Conservation (phyloP, 2,113 vertebrate genomes). For the Rhinoderma darwinii region DNA sequence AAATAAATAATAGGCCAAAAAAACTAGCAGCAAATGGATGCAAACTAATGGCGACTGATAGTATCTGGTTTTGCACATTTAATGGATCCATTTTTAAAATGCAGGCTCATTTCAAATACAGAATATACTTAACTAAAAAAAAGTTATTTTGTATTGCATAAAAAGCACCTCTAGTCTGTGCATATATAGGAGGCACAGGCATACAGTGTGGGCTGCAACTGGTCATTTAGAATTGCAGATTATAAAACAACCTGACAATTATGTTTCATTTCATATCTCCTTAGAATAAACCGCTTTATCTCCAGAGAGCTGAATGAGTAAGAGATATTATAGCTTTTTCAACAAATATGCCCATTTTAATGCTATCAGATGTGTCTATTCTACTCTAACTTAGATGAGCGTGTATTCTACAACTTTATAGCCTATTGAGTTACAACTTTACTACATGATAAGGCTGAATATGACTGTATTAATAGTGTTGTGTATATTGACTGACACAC, state of each 20-base stretch:
- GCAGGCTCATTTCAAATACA: too few species aligned
- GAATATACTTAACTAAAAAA: background rate
- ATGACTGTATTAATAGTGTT: background rate
- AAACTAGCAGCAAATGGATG: too few species aligned
- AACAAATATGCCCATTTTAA: constrained; percentile 6
- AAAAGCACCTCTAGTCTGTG: background rate
- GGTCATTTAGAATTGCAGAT: background rate
- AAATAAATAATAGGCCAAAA: too few species aligned
- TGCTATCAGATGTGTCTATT: constrained; percentile 23
- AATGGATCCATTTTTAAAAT: too few species aligned
- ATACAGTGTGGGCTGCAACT: background rate
- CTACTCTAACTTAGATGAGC: background rate
- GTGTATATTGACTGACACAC: background rate
- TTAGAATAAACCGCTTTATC: background rate
- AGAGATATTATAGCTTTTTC: constrained; percentile 14
- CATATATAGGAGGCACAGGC: background rate
- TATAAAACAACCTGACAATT: constrained; percentile 3
- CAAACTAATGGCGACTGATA: too few species aligned
- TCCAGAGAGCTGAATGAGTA: constrained; percentile 24
- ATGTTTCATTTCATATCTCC: background rate
- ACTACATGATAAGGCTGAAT: background rate
- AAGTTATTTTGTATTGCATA: background rate
- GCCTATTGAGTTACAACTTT: constrained; percentile 1
- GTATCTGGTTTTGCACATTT: too few species aligned
- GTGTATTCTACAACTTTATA: constrained; percentile 2